Evolutionary conservation across 2,113 vertebrate genomes (phyloP).

Genomic region (Centropristis striata): DNA sequence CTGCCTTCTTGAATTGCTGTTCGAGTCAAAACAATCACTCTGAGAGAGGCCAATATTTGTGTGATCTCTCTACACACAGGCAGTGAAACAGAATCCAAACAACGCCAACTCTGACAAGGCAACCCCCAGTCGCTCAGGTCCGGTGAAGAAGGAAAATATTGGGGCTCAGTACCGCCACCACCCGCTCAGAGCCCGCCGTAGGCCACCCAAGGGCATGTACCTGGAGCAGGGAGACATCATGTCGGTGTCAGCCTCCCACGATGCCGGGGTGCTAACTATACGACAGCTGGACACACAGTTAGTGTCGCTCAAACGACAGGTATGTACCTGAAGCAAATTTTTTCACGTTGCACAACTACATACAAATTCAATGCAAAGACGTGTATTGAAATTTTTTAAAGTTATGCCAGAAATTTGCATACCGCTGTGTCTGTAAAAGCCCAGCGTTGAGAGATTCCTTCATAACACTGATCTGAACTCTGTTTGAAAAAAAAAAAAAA

Average conservation of each 20-base stretch:
- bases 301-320: constrained; percentile 94
- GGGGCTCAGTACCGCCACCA: constrained; percentile 93
- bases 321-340: constrained; percentile 47
- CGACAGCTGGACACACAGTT: constrained; percentile 91
- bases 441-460: too few species aligned
- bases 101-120: constrained; percentile 72
- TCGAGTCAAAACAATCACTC: not conserved
- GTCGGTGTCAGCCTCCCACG: constrained; percentile 85
- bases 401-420: too few species aligned
- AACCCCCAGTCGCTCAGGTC: constrained; percentile 78
- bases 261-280: constrained; percentile 86
- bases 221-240: constrained; percentile 90
- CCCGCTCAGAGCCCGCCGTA: constrained; percentile 88
- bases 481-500: too few species aligned
- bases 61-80: constrained; percentile 49
- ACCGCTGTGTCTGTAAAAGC: too few species aligned
- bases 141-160: constrained; percentile 88
- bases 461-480: too few species aligned
- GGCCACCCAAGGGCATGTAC: constrained; percentile 94
- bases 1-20: not conserved
- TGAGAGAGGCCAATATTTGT: not conserved
- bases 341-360: too few species aligned
- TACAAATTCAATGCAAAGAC: too few species aligned
- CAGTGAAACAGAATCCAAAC: constrained; percentile 76
- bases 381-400: too few species aligned